phyloP scores from a whole-genome alignment of 2,797 vertebrate genomes.

The Chiloscyllium punctatum region DNA sequence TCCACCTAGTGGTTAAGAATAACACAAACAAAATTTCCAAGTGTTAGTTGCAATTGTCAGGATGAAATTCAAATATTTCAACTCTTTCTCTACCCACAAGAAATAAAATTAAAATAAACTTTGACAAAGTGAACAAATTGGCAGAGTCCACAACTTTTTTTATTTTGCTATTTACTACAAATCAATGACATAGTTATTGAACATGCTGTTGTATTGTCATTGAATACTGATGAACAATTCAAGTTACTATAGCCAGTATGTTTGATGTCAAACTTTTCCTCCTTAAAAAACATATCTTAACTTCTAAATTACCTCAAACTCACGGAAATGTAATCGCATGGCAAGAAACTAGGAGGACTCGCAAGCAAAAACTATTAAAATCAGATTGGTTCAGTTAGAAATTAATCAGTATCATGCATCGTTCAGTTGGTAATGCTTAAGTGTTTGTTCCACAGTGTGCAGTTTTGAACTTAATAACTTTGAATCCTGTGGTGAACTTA shows the following conservation, averaged over 20 bases:
- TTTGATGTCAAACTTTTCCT: background rate
- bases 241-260: background rate
- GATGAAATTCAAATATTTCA: background rate
- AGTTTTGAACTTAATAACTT: background rate
- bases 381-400: background rate
- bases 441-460: background rate
- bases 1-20: background rate
- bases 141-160: background rate
- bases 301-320: background rate
- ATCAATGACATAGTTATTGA: background rate
- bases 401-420: background rate
- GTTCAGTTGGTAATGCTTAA: background rate
- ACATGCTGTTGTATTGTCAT: background rate
- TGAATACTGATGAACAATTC: background rate
- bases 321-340: background rate
- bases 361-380: background rate
- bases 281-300: background rate
- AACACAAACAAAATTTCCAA: background rate
- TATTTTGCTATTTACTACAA: background rate
- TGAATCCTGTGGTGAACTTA: background rate
- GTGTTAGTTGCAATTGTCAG: background rate
- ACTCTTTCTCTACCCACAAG: background rate
- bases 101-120: background rate
- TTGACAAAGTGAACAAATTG: background rate
- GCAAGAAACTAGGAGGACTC: background rate